A percentile compares a stretch with the other conserved stretches of the same genome.
Evolutionary conservation across 1,140 invertebrate species (phyloP).

Genomic region (Chironomus tepperi): DNA sequence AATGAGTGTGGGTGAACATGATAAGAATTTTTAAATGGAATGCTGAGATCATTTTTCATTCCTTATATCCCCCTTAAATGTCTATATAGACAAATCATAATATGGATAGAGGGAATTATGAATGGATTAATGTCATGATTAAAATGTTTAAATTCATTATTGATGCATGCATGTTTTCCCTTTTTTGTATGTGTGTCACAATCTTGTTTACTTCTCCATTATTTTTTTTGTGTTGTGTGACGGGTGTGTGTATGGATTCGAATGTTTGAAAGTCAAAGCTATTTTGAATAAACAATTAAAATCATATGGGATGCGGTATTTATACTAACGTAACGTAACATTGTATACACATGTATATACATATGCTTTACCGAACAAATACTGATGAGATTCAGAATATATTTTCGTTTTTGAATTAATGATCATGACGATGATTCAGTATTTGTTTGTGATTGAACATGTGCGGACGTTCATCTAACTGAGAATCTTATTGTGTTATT

Average conservation of each 20-base stretch:
- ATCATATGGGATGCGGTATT: not conserved
- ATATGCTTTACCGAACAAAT: not conserved
- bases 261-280: too few species aligned
- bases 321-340: not conserved
- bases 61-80: not conserved
- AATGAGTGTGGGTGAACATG: not conserved
- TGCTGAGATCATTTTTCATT: not conserved
- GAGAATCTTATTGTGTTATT: not conserved
- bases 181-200: not conserved
- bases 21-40: not conserved
- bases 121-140: slow-evolving; percentile 3
- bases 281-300: too few species aligned
- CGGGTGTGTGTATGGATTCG: too few species aligned
- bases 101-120: not conserved
- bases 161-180: not conserved
- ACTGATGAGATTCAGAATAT: too few species aligned
- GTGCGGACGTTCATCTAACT: not conserved
- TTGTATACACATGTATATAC: not conserved
- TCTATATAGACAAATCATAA: not conserved
- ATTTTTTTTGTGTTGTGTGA: too few species aligned
- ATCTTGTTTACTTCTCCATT: not conserved
- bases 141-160: not conserved
- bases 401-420: too few species aligned
- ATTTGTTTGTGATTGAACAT: not conserved
- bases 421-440: not conserved